These are phyloP conservation scores for Dermolepida albohirtum DNA, from an alignment of 2,888 invertebrate species.

Conservation along the genomic window DNA sequence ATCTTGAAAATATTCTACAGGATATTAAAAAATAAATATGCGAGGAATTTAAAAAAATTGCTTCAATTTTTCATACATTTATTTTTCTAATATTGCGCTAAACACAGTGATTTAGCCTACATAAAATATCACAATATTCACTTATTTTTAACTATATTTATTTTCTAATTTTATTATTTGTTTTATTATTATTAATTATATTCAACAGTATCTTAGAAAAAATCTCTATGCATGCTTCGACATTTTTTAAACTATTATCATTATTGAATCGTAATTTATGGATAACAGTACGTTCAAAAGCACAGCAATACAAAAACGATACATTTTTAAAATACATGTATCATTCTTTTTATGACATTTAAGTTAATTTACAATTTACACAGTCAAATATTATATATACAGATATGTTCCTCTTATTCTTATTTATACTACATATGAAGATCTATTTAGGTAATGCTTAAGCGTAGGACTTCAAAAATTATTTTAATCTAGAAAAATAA, in stretches of 20 bases:
- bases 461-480: neutral
- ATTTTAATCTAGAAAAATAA: too few species aligned
- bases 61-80: constrained; percentile 48
- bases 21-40: too few species aligned
- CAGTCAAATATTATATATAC: constrained; percentile 36
- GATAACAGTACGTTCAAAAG: constrained; percentile 31
- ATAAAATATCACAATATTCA: constrained; percentile 65
- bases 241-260: constrained; percentile 26
- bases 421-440: too few species aligned
- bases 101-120: constrained; percentile 61
- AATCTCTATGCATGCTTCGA: constrained; percentile 34
- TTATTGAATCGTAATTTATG: constrained; percentile 25
- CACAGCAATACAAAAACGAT: constrained; percentile 40
- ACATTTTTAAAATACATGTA: constrained; percentile 20
- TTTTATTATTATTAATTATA: constrained; percentile 40
- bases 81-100: constrained; percentile 55
- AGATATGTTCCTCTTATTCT: constrained; percentile 33
- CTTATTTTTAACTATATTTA: constrained; percentile 52
- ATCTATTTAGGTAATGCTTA: neutral
- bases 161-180: constrained; percentile 38
- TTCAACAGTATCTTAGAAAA: constrained; percentile 43
- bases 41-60: constrained; percentile 5
- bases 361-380: constrained; percentile 33
- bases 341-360: constrained; percentile 27
- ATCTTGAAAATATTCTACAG: too few species aligned